A percentile compares a stretch with the other conserved stretches of the same genome.
phyloP scores from a whole-genome alignment of 2,113 vertebrate genomes.

The Phycodurus eques region DNA sequence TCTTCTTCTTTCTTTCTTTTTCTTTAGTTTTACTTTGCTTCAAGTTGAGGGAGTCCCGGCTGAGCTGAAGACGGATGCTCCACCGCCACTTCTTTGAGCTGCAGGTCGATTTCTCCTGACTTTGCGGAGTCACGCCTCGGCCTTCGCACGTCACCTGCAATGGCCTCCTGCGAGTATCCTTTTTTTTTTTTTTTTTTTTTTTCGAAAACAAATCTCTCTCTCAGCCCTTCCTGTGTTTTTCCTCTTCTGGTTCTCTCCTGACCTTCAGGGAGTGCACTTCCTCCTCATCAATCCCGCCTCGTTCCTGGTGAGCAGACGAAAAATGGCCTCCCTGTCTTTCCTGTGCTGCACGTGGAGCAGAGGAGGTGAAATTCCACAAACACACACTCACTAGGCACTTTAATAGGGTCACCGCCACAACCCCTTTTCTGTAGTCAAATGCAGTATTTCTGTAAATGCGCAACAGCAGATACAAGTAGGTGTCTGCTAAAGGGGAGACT shows the following conservation, averaged over 20 bases:
- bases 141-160: constrained; percentile 44
- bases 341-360: constrained; percentile 22
- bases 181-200: constrained; percentile 5
- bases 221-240: constrained; percentile 6
- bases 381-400: background rate
- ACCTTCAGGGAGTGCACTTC: constrained; percentile 59
- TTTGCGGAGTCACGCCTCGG: constrained; percentile 67
- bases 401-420: background rate
- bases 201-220: background rate
- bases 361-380: constrained; percentile 14
- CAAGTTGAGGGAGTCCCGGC: constrained; percentile 45
- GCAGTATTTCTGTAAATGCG: background rate
- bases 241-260: constrained; percentile 38
- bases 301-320: constrained; percentile 6
- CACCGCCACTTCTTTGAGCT: constrained; percentile 24
- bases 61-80: constrained; percentile 57
- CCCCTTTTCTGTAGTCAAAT: too few species aligned
- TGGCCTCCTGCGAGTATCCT: constrained; percentile 28
- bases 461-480: background rate
- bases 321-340: constrained; percentile 28
- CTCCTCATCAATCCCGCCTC: constrained; percentile 34
- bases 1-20: constrained; percentile 11
- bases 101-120: constrained; percentile 35
- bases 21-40: constrained; percentile 28
- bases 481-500: background rate